Base-by-base conservation (phyloP, 1,140 invertebrate species). In the Sminthurides bifidus region DNA sequence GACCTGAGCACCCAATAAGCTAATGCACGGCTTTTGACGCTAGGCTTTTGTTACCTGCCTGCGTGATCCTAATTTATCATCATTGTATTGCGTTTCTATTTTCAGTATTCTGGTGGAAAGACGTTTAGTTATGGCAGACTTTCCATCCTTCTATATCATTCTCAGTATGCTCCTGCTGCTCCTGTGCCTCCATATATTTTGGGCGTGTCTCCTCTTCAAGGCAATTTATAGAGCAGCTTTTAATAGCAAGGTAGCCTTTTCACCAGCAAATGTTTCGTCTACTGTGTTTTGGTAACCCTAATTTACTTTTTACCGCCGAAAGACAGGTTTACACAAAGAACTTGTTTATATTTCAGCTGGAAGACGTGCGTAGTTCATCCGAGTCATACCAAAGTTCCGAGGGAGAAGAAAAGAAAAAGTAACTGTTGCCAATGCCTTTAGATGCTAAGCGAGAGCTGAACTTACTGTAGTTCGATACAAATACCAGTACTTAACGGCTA, bases 91-190 rank as follows among this genome's bases (percentile, higher is more conserved):
- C 24, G 41, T 43, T 43, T 23, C 24, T 10, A 6, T 26, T 26
- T 24, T 27, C 19, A 48, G 85, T 66, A 89, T 88, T 15, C 79
- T 82, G 24, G 81, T 92, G 68, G 79, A 87, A 56, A 87, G 89
- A 30, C 82, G 85, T 37, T 79, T 79, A 69, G 78, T 92, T 64
- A 73, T 89, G 46, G 82, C 87, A 41, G 85, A 89, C 81, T 93
- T 93, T 71, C 85, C 90, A 43, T 89, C 89, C 8, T 94, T 94
- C 74, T 94, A 92, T 69, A 87, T 97, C 65, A 95, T 96, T 73
- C 94, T 96, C 72, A 76, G 79, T 52, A 73, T 97, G 59, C 76
- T 97, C 12, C 76, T 82, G 61, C 72, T 87, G 57, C 75, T 97
- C 54, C 76, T 95, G 58, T 68, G 83, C 26, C 78, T 98, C 19